phyloP scores from a whole-genome alignment of 2,888 invertebrate genomes.

The Barypeithes pellucidus region DNA sequence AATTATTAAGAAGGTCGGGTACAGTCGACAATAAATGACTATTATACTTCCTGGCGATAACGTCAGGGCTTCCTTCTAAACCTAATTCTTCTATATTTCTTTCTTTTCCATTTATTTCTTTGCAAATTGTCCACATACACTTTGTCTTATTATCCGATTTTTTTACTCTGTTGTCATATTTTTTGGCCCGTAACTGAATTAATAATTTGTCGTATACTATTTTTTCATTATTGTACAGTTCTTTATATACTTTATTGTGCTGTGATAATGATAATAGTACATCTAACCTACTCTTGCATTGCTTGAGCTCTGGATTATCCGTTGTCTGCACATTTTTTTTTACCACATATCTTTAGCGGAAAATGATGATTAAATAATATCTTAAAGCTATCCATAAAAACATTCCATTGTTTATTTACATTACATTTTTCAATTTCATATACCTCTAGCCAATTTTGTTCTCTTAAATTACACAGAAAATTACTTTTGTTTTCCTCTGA shows the following conservation, averaged over 20 bases:
- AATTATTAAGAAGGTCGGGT: no score
- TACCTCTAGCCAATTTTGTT: constrained; percentile 8
- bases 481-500: not conserved
- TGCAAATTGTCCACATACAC: constrained; percentile 27
- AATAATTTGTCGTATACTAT: constrained; percentile 2
- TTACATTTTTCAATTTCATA: not conserved
- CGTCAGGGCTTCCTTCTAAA: no score
- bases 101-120: constrained; percentile 23
- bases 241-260: not conserved
- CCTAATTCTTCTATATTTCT: not conserved
- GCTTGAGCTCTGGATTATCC: not conserved
- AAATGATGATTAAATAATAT: constrained; percentile 5
- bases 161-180: constrained; percentile 1
- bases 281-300: constrained; percentile 1
- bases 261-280: not conserved
- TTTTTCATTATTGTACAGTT: not conserved
- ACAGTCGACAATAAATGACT: no score
- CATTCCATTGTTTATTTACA: constrained; percentile 17
- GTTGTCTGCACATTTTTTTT: constrained; percentile 1
- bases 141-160: constrained; percentile 24
- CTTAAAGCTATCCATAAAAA: constrained; percentile 11
- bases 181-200: not conserved
- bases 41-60: no score
- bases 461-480: constrained; percentile 2
- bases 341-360: not conserved